These are phyloP conservation scores for Eristalis arbustorum DNA, from an alignment of 2,888 invertebrate species.

Conservation along the genomic window DNA sequence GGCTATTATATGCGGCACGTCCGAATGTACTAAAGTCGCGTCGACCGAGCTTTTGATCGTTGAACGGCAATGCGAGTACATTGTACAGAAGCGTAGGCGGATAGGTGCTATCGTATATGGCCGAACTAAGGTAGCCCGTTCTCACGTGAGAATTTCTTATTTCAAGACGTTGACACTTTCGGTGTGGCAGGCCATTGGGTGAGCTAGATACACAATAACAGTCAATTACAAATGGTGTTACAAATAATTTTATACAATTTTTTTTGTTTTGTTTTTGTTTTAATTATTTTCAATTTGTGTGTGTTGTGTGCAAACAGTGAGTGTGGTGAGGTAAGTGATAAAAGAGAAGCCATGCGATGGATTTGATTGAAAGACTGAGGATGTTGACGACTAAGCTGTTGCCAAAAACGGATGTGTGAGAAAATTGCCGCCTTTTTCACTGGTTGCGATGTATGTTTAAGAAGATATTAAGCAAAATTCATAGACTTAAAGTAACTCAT, in stretches of 20 bases:
- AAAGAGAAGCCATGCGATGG: background rate
- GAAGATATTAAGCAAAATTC: no score
- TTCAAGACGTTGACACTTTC: conserved; percentile 61
- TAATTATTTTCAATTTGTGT: background rate
- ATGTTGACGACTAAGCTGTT: no score
- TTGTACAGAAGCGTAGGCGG: conserved; percentile 92
- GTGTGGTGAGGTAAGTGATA: background rate
- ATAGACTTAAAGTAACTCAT: no score
- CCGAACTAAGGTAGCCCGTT: conserved; percentile 70
- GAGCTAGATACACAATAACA: conserved; percentile 64
- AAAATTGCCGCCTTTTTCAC: no score
- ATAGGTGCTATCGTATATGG: conserved; percentile 80
- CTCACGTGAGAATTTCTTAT: conserved; percentile 71
- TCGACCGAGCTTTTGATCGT: conserved; percentile 94
- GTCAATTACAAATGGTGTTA: conserved; percentile 23
- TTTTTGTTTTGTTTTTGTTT: background rate
- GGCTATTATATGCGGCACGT: conserved; percentile 83
- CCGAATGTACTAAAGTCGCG: conserved; percentile 85
- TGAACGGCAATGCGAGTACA: conserved; percentile 93
- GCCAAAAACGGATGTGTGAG: no score
- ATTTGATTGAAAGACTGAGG: no score
- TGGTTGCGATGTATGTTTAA: no score
- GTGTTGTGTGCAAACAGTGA: background rate
- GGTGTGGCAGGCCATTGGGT: conserved; percentile 57
- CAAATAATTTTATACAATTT: background rate